Evolutionary conservation across 2,113 vertebrate genomes (phyloP).

Genomic region (Ailuropoda melanoleuca): DNA sequence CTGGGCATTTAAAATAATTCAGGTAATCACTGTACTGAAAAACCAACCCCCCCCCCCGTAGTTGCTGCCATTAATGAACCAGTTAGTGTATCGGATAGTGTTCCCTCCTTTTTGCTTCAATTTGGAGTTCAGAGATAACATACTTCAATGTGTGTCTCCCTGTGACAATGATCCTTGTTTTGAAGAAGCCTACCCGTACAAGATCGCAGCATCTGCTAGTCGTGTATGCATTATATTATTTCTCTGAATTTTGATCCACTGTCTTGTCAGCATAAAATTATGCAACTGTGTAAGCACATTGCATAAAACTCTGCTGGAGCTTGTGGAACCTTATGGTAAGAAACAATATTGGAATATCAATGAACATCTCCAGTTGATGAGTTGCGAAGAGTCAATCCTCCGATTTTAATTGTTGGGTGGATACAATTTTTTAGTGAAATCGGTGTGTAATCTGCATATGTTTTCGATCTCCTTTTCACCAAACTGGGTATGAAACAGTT

Average conservation of each 20-base stretch:
- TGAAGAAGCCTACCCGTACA: neutral
- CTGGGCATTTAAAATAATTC: neutral
- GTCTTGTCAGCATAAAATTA: slow-evolving; percentile 62
- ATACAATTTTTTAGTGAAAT: slow-evolving; percentile 63
- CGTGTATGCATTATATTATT: neutral
- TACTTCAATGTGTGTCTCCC: neutral
- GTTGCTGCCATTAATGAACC: neutral
- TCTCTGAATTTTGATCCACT: slow-evolving; percentile 54
- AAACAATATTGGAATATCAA: slow-evolving; percentile 41
- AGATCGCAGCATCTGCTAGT: slow-evolving; percentile 5
- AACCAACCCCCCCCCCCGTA: neutral
- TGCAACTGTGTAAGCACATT: slow-evolving; percentile 17
- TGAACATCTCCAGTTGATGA: slow-evolving; percentile 58
- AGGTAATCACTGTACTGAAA: neutral
- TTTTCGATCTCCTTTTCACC: slow-evolving; percentile 16
- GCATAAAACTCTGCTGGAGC: slow-evolving; percentile 24
- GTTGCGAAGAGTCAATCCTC: slow-evolving; percentile 41
- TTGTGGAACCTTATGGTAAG: neutral
- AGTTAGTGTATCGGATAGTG: neutral
- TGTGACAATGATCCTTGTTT: neutral
- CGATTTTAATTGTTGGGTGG: slow-evolving; percentile 55
- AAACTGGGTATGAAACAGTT: slow-evolving; percentile 4
- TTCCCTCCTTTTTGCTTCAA: neutral
- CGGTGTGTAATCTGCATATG: slow-evolving; percentile 44
- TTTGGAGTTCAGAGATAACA: neutral